Evolutionary conservation across 2,113 vertebrate species (phyloP).

Genomic region (Scomber scombrus): DNA sequence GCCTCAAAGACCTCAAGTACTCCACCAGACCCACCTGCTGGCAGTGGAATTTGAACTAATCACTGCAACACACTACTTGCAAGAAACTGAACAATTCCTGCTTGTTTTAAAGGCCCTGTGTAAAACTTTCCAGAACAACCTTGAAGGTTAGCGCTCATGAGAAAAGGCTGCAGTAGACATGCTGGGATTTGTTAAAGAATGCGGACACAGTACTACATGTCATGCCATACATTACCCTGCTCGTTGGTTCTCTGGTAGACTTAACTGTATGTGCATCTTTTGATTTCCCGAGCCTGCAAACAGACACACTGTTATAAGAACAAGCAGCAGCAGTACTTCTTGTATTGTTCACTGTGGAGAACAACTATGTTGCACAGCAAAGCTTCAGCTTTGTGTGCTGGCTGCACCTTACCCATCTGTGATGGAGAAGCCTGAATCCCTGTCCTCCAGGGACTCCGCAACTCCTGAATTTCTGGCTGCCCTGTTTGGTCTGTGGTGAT

Average conservation of each 20-base stretch:
- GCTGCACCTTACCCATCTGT: slow-evolving; percentile 60
- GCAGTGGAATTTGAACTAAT: slow-evolving; percentile 28
- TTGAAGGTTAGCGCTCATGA: neutral
- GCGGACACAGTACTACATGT: no score
- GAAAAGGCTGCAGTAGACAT: neutral
- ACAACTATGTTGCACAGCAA: neutral
- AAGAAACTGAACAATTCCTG: slow-evolving; percentile 27
- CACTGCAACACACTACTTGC: neutral
- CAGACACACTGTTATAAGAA: slow-evolving; percentile 19
- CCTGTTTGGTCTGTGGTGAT: slow-evolving; percentile 60
- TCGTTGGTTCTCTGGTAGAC: slow-evolving; percentile 41
- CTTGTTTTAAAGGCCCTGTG: slow-evolving; percentile 12
- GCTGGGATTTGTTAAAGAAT: neutral
- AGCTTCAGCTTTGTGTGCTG: neutral
- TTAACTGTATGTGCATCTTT: slow-evolving; percentile 49
- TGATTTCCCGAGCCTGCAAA: slow-evolving; percentile 67
- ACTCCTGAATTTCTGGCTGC: slow-evolving; percentile 75
- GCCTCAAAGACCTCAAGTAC: neutral
- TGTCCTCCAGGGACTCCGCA: slow-evolving; percentile 75
- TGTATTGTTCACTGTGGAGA: neutral
- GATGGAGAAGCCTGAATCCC: slow-evolving; percentile 69
- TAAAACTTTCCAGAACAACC: slow-evolving; percentile 10
- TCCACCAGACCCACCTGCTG: slow-evolving; percentile 29
- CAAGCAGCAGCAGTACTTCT: neutral
- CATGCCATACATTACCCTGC: slow-evolving; percentile 57